Evolutionary conservation across 35 echinoderm and acorn worm genomes (phyloP).

Genomic region (Apostichopus californicus): DNA sequence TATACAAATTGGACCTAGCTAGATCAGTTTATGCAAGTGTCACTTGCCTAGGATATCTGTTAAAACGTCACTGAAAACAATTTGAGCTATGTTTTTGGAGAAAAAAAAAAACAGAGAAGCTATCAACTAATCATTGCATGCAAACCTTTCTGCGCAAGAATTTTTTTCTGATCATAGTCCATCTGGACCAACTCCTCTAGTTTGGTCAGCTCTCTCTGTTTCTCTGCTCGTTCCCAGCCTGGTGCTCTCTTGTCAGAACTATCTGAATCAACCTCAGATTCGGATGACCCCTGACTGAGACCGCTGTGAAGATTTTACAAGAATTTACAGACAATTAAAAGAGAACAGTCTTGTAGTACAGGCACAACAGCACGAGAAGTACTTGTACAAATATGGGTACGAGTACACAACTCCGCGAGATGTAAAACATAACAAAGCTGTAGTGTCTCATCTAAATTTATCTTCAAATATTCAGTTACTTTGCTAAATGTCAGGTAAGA

Average conservation of each 20-base stretch:
- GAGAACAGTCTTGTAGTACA: slow-evolving; percentile 10
- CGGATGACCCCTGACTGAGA: slow-evolving; percentile 77
- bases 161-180: slow-evolving; percentile 96
- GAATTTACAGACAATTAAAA: background rate
- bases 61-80: too few relatives aligned
- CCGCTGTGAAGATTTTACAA: slow-evolving; percentile 52
- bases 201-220: slow-evolving; percentile 60
- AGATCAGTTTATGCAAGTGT: too few relatives aligned
- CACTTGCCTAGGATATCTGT: too few relatives aligned
- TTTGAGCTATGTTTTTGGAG: too few relatives aligned
- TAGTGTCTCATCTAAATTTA: too few relatives aligned
- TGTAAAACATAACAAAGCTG: background rate
- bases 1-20: too few relatives aligned
- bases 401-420: background rate
- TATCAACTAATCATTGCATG: too few relatives aligned
- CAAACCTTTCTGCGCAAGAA: slow-evolving; percentile 88
- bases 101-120: too few relatives aligned
- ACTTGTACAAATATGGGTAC: background rate
- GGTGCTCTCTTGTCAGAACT: slow-evolving; percentile 94
- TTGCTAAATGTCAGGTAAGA: too few relatives aligned
- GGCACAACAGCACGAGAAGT: background rate
- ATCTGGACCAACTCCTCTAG: slow-evolving; percentile 68
- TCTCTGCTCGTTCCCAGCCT: slow-evolving; percentile 65
- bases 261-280: slow-evolving; percentile 91
- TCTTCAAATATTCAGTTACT: too few relatives aligned